Percentiles rank a stretch among this genome's conserved stretches.
Evolutionary conservation across 2,113 vertebrate genomes (phyloP).

Genomic region (Pantherophis guttatus): DNA sequence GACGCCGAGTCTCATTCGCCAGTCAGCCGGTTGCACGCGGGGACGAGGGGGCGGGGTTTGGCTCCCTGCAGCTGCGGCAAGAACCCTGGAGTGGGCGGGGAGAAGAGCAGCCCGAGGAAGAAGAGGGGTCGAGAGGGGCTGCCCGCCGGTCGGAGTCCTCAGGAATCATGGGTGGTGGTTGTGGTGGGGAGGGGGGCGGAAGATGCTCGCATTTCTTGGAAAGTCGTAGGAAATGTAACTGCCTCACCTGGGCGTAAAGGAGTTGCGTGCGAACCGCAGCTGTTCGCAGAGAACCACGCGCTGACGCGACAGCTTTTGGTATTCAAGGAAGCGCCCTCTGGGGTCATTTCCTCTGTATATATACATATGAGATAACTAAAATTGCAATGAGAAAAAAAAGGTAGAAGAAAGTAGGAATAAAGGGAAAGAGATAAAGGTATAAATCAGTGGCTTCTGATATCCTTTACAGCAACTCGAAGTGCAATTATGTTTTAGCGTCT

Average conservation of each 20-base stretch:
- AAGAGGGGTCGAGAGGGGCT: neutral
- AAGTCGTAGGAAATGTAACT: neutral
- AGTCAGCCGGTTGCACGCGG: slow-evolving; percentile 31
- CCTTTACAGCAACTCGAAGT: neutral
- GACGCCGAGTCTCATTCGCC: neutral
- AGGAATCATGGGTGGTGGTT: neutral
- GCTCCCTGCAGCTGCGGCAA: slow-evolving; percentile 47
- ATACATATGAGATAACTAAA: neutral
- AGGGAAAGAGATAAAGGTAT: neutral
- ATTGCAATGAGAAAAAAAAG: neutral
- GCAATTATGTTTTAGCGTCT: neutral
- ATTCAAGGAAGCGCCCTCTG: neutral
- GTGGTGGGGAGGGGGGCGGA: neutral
- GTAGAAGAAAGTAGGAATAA: neutral
- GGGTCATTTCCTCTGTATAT: neutral
- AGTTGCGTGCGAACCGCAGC: neutral
- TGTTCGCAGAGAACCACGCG: neutral
- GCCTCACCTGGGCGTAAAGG: neutral
- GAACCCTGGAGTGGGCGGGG: slow-evolving; percentile 24
- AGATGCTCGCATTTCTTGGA: neutral
- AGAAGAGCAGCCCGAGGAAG: neutral
- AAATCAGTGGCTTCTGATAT: neutral
- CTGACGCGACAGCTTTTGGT: neutral
- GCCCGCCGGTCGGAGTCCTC: neutral
- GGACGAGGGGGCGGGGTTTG: slow-evolving; percentile 40